A percentile compares a stretch with the other conserved stretches of the same genome.
These are phyloP conservation scores for Athene cunicularia DNA, from an alignment of 2,113 vertebrate genomes.

Conservation along the genomic window DNA sequence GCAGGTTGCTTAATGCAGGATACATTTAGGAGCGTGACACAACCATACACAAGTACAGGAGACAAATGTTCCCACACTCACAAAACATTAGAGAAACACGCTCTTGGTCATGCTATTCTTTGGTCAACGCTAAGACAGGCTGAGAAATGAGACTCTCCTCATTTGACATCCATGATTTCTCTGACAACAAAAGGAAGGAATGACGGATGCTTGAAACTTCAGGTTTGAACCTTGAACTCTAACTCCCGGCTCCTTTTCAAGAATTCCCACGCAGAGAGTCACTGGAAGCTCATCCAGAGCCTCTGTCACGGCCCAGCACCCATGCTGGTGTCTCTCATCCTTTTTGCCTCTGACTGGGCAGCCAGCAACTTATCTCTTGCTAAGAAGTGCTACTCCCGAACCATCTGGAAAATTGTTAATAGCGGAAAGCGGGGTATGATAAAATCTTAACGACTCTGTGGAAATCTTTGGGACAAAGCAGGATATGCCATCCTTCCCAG, in stretches of 20 bases:
- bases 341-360: background rate
- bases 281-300: background rate
- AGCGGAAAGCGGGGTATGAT: background rate
- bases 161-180: background rate
- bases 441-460: background rate
- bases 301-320: background rate
- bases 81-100: background rate
- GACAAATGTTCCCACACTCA: background rate
- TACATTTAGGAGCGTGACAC: background rate
- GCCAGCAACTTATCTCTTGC: background rate
- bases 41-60: fast-evolving
- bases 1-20: background rate
- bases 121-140: background rate
- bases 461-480: background rate
- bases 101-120: background rate
- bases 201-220: background rate
- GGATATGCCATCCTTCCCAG: background rate
- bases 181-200: background rate
- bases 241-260: background rate
- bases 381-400: background rate
- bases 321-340: background rate
- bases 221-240: background rate
- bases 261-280: background rate
- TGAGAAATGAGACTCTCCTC: background rate
- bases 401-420: background rate